Conservation (phyloP, 2,797 vertebrate species). For the Semotilus atromaculatus region DNA sequence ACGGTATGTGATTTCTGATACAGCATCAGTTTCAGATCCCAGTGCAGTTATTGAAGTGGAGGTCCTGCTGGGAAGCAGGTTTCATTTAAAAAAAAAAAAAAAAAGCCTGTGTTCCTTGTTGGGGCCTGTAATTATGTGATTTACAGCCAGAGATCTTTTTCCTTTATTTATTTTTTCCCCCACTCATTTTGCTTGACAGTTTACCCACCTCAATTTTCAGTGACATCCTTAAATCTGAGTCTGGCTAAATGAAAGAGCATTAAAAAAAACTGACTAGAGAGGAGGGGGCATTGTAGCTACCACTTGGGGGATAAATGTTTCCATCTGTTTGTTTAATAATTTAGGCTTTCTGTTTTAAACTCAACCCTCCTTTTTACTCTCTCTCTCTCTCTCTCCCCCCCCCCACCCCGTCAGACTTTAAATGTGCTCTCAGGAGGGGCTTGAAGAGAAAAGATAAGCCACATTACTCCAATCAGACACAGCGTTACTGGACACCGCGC, state of each 20-base stretch:
- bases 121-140: conserved; percentile 64
- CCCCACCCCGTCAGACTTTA: conserved; percentile 40
- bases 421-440: conserved; percentile 29
- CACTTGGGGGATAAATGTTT: conserved; percentile 74
- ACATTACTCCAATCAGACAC: conserved; percentile 46
- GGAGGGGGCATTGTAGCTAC: conserved; percentile 52
- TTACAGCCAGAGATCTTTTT: conserved; percentile 50
- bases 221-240: conserved; percentile 53
- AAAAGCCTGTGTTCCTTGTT: conserved; percentile 51
- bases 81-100: conserved; percentile 38
- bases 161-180: not conserved
- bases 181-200: conserved; percentile 36
- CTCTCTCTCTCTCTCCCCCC: conserved; percentile 12
- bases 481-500: conserved; percentile 7
- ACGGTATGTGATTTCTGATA: not conserved
- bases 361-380: not conserved
- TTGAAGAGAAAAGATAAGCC: conserved; percentile 47
- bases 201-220: conserved; percentile 56
- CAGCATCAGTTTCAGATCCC: not conserved
- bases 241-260: conserved; percentile 54
- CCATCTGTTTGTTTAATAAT: conserved; percentile 76
- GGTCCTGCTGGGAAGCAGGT: conserved; percentile 54
- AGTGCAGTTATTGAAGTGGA: conserved; percentile 52
- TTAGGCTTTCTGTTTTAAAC: conserved; percentile 48
- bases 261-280: conserved; percentile 41